Conservation (phyloP, 1,140 invertebrate genomes). For the Drosophila varians region DNA sequence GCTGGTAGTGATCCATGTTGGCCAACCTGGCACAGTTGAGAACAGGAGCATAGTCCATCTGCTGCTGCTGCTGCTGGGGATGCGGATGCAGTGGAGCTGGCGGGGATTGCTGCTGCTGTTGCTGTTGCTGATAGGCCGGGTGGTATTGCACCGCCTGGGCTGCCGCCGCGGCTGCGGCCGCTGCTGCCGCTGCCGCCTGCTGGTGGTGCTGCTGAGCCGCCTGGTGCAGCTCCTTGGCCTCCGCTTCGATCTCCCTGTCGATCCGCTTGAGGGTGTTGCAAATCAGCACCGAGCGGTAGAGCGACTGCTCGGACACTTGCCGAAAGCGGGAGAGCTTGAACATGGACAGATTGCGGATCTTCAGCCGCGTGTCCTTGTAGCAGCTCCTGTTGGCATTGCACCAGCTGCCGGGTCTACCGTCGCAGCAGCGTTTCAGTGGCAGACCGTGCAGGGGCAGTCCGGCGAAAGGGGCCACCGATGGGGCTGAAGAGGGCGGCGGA, state of each 20-base stretch:
- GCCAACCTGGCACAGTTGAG: constrained; percentile 73
- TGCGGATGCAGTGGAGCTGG: constrained; percentile 50
- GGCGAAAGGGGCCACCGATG: constrained; percentile 27
- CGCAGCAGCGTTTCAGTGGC: constrained; percentile 88
- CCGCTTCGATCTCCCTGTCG: constrained; percentile 94
- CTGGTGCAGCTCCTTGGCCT: constrained; percentile 85
- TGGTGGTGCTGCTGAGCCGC: constrained; percentile 80
- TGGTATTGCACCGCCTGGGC: constrained; percentile 67
- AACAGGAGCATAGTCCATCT: constrained; percentile 74
- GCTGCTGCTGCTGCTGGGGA: constrained; percentile 54
- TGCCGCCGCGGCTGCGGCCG: constrained; percentile 61
- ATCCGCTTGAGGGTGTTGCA: constrained; percentile 96
- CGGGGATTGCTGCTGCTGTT: constrained; percentile 46
- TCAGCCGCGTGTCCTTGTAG: constrained; percentile 92
- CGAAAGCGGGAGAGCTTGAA: constrained; percentile 94
- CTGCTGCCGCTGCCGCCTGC: constrained; percentile 61
- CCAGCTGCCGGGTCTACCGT: constrained; percentile 89
- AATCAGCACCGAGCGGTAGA: constrained; percentile 96
- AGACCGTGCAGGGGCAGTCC: constrained; percentile 45
- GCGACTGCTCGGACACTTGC: constrained; percentile 93
- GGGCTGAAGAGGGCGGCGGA: constrained; percentile 24
- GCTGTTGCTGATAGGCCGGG: constrained; percentile 60
- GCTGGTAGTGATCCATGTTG: constrained; percentile 80
- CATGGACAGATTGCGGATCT: constrained; percentile 96
- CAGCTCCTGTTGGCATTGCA: constrained; percentile 89